Evolutionary conservation across 2,797 vertebrate species (phyloP).

Genomic region (Coluber constrictor): DNA sequence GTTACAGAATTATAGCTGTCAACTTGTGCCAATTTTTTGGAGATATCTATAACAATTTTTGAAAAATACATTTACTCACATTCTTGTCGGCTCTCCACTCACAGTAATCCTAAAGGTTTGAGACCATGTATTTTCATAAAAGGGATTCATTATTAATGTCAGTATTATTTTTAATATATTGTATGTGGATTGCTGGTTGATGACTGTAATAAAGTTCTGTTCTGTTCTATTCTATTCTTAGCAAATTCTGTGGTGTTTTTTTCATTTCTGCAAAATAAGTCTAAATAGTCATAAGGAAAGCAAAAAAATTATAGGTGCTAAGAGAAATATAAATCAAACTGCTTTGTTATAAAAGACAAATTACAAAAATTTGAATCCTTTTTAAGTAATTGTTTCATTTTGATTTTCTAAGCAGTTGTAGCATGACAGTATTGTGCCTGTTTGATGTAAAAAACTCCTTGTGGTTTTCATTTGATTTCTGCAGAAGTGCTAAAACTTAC

Average conservation of each 20-base stretch:
- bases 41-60: too few relatives aligned
- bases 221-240: background rate
- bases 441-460: constrained; percentile 26
- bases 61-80: too few relatives aligned
- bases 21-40: too few relatives aligned
- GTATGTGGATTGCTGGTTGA: too few relatives aligned
- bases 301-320: background rate
- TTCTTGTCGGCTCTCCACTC: too few relatives aligned
- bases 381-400: background rate
- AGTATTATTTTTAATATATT: too few relatives aligned
- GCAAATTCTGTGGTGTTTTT: background rate
- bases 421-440: constrained; percentile 15
- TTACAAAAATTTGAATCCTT: background rate
- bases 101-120: too few relatives aligned
- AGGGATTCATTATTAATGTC: too few relatives aligned
- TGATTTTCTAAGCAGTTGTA: background rate
- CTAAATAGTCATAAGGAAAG: background rate
- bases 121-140: too few relatives aligned
- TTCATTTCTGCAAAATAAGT: background rate
- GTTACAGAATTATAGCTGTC: too few relatives aligned
- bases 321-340: background rate
- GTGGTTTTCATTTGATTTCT: constrained; percentile 38
- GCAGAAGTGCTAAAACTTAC: constrained; percentile 11
- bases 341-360: background rate
- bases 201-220: too few relatives aligned